Evolutionary conservation across 2,797 vertebrate species (phyloP).

Genomic region (Eurystomus glaucurus): DNA sequence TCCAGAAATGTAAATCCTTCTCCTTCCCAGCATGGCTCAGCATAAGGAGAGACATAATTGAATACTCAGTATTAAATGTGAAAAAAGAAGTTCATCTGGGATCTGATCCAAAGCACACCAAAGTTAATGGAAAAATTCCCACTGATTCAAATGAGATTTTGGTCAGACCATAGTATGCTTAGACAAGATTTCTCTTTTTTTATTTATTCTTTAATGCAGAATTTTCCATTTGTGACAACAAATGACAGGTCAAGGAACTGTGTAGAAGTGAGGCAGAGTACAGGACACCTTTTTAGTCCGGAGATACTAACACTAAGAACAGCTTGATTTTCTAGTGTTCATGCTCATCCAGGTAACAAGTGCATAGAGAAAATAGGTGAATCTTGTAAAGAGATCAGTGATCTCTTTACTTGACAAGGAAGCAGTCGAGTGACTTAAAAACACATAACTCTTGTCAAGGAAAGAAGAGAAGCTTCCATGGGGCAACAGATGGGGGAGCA

Average conservation of each 20-base stretch:
- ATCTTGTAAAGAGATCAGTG: not conserved
- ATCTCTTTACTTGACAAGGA: not conserved
- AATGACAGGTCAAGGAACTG: not conserved
- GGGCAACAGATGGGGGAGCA: not conserved
- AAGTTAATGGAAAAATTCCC: not conserved
- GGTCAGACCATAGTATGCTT: not conserved
- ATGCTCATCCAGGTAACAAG: not conserved
- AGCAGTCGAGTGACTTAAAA: not conserved
- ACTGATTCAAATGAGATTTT: not conserved
- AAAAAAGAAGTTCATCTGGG: not conserved
- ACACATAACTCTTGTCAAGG: not conserved
- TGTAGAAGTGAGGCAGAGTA: not conserved
- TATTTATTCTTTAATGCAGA: not conserved
- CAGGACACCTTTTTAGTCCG: not conserved
- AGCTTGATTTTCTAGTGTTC: not conserved
- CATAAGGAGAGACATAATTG: conserved; percentile 16
- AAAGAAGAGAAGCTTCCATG: not conserved
- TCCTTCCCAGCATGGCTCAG: not conserved
- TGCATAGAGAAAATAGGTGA: not conserved
- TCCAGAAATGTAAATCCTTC: not conserved
- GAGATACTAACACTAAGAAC: not conserved
- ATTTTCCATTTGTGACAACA: not conserved
- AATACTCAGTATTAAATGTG: not conserved
- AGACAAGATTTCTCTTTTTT: not conserved
- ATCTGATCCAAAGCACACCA: not conserved